Base-by-base conservation (phyloP, 2,113 vertebrate species). In the Ammospiza caudacuta region DNA sequence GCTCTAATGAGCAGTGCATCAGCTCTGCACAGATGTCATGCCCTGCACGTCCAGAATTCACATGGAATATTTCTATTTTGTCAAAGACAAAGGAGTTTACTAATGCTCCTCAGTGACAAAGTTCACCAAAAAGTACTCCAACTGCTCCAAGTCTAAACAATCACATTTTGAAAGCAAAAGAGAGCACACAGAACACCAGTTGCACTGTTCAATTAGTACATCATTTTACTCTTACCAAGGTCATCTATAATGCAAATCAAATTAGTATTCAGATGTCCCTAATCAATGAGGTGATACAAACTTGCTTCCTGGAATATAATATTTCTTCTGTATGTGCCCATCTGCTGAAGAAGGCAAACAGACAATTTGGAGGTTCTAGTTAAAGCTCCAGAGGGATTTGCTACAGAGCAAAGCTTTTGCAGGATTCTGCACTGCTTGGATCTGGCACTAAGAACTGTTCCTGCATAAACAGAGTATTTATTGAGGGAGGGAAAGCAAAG, bases 211-310 rank as follows among this genome's bases (percentile, higher is more conserved):
- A 61, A 64, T 77, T 35, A 76, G 43, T 90, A 35, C 57, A 67
- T 70, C 37, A 41, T 43, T 87, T 82, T 28, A 67, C 37, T 86
- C 69, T 90, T 58, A 87, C 15, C 18, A 47, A 70, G 41, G 64
- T 78, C 76, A 94, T 87, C 64, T 90, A 82, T 61, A 90, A 90
- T 75, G 57, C 68, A 94, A 90, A 89, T 78, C 68, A 89, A 90
- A 89, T 70, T 83, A 90, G 46, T 52, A 88, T 80, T 90, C 63
- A 90, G 57, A 80, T 81, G 63, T 44, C 61, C 64, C 76, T 78
- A 61, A 83, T 59, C 68, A 95, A 75, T 37, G 62, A 43, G 57
- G 78, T 62, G 83, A 85, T 41, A 73, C 17, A 52, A 80, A 83
- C n/a, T 44, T 11, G 9, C 41, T 95, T 96, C 76, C 95, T 78